Evolutionary conservation across 1,140 invertebrate genomes (phyloP), one percentile per base, ranked within the genome.

Genomic region (Apis cerana): DNA sequence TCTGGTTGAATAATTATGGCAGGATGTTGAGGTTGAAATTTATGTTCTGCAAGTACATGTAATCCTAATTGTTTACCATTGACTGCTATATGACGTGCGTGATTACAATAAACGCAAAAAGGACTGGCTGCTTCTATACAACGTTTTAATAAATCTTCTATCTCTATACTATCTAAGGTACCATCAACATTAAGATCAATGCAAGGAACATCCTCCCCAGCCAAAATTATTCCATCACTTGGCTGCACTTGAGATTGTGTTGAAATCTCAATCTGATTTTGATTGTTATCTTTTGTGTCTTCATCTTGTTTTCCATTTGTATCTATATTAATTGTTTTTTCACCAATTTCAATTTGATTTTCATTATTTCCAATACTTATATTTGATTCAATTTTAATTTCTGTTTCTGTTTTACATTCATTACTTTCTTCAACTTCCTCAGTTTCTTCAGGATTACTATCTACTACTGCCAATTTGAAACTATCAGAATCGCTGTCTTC

Each of bases 71-170:
- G 97, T 91, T 96, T 96, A 65, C 96, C 97, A 92, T 98, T 97
- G 0, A 98, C 97, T 4, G 97, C 96, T 85, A 98, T 97, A 82
- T 96, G 96, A 33, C 96, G 94, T 0, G 97, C 97, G 94, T 98
- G 97, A 91, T 97, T 97, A 89, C 97, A 98, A 90, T 97, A 98
- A 54, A 97, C 95, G 91, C 97, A 98, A 52, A 94, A 94, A 9
- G 95, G 93, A 88, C 96, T 96, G 0, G 97, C 96, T 4, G 95
- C 95, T 80, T 95, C 94, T 48, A 97, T 94, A 91, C 97, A 97
- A 80, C 96, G 95, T 91, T 97, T 96, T 15, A 97, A 87, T 74
- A 98, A 93, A 61, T 96, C 95, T 82, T 96, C 95, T 70, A 97
- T 94, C 58, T 96, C 95, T 92, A 97, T 96, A 87, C 95, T 96